Conservation (phyloP, 2,113 vertebrate genomes). For the Xenus cinereus region DNA sequence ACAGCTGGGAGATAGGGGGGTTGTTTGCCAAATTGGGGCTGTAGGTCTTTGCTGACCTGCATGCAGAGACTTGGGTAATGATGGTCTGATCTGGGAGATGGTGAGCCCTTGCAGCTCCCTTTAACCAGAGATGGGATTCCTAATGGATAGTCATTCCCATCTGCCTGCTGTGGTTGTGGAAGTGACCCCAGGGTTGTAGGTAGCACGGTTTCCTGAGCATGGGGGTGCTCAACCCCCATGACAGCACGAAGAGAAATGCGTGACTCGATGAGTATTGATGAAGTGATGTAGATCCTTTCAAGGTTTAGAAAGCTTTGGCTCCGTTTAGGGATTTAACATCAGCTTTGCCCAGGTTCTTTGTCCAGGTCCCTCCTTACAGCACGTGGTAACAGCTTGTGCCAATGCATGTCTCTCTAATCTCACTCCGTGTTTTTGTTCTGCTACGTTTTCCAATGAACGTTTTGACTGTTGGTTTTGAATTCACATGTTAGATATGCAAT, state of each 20-base stretch:
- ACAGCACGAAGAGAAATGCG: not conserved
- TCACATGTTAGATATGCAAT: not conserved
- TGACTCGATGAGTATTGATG: rapidly evolving
- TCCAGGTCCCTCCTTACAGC: not conserved
- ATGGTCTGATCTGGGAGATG: not conserved
- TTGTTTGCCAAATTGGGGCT: not conserved
- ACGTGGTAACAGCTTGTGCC: not conserved
- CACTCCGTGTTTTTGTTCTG: not conserved
- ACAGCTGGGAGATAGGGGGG: not conserved
- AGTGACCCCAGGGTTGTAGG: not conserved
- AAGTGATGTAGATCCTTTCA: not conserved
- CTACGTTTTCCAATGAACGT: not conserved
- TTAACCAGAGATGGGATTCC: not conserved
- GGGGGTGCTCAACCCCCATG: rapidly evolving
- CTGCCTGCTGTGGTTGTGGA: not conserved
- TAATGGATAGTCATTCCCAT: not conserved
- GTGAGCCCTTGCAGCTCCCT: not conserved
- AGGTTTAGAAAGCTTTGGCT: not conserved
- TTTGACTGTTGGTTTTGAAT: not conserved
- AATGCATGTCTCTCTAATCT: not conserved
- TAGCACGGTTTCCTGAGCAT: not conserved
- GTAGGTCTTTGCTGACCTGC: not conserved
- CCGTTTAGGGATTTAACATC: not conserved
- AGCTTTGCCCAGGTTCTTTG: not conserved
- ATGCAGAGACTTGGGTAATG: not conserved